Evolutionary conservation across 2,113 vertebrate genomes (phyloP), one percentile per base, ranked within the genome.

Genomic region (Telmatochromis sp.): DNA sequence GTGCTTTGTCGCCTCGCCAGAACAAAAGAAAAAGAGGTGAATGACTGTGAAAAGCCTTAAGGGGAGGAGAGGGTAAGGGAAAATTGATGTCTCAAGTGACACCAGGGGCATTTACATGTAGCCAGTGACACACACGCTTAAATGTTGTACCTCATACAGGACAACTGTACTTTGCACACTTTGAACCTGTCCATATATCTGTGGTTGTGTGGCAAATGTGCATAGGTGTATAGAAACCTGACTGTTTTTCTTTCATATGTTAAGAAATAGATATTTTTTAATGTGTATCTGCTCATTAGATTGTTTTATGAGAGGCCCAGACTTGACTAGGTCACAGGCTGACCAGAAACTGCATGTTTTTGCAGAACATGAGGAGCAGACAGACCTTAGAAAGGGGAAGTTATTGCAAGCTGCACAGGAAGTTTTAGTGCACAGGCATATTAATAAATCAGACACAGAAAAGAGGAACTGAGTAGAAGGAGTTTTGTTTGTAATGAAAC

Each of bases 1-100:
- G 79, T 51, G 85, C 90, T 93, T 93, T 94, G 92, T 92, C 89
- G 10, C 89, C 87, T 92, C 57, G 83, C 89, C 90, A 82, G 85
- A 26, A 11, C 7, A 42, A 85, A 82, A 88, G 81, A 90, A 90
- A 86, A 15, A 83, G 81, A 89, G 55, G 88, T 63, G 55, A 57
- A 86, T 57, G 88, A 90, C 84, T 84, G 89, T 68, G 82, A 80
- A 45, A 37, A 82, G 81, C 91, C 90, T 84, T 53, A 13, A 63
- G 87, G 91, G 91, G 83, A n/a, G 14, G 49, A 78, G 70, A 33
- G 31, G 54, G 19, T 79, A 26, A 75, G 13, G 53, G 51, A 26
- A 40, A 85, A 57, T 31, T 53, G 83, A 84, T 84, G 86, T 92
- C 81, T 90, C 84, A 33, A 82, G 68, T 91, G 89, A 90, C 90